Evolutionary conservation across 2,113 vertebrate genomes (phyloP).

Genomic region (Carassius gibelio): DNA sequence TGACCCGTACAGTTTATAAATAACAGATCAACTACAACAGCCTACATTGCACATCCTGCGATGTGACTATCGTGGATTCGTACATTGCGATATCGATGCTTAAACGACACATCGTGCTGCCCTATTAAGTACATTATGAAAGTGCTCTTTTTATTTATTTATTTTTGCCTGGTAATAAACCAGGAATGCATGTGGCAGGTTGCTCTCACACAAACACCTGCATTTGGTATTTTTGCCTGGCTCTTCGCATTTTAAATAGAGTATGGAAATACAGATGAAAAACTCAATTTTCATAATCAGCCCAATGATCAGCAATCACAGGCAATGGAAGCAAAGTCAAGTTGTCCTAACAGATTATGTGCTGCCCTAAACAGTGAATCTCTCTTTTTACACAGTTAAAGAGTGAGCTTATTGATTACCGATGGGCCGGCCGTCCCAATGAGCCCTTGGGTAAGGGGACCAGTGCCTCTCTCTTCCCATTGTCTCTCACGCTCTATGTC

Average conservation of each 20-base stretch:
- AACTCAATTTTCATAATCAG: conserved; percentile 64
- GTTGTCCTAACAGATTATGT: conserved; percentile 74
- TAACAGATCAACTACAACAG: too few species aligned
- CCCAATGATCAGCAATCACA: conserved; percentile 58
- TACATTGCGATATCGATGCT: too few species aligned
- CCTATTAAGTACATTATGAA: too few species aligned
- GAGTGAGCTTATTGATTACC: conserved; percentile 90
- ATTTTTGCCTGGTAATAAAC: too few species aligned
- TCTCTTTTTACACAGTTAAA: conserved; percentile 77
- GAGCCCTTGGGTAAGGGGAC: conserved; percentile 86
- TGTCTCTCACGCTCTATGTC: conserved; percentile 64
- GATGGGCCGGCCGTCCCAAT: conserved; percentile 80
- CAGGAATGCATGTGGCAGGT: conserved; percentile 24
- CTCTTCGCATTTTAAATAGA: conserved; percentile 61
- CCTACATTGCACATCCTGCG: too few species aligned
- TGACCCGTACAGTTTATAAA: too few species aligned
- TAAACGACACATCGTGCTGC: too few species aligned
- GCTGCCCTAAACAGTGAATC: conserved; percentile 70
- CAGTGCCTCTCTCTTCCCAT: conserved; percentile 76
- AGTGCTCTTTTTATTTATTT: too few species aligned
- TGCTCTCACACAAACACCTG: conserved; percentile 34
- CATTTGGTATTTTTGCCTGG: background rate
- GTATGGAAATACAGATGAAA: conserved; percentile 54
- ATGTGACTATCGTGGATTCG: too few species aligned
- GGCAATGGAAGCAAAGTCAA: conserved; percentile 71